Base-by-base conservation (phyloP, 2,888 invertebrate genomes). In the Caenorhabditis sp. region DNA sequence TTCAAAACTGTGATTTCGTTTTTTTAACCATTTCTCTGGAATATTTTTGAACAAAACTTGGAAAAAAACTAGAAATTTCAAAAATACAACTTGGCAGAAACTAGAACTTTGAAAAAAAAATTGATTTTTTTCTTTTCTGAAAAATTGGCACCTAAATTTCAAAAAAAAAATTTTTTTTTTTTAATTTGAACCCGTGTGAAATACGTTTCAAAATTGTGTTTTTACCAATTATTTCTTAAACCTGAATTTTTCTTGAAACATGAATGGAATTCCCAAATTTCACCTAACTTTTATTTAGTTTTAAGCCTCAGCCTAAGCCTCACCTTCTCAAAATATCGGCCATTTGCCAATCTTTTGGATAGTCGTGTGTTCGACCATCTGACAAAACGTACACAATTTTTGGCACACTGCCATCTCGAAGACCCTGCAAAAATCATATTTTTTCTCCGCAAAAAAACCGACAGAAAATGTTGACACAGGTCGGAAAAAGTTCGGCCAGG, bases 321-420 rank as follows among this genome's bases (percentile, higher is more conserved):
- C 17, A 77, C 78, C 74, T 69, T 64, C 85, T 68, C 50, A 85
- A 66, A 51, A 66, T 58, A 26, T 83, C 79, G 6, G 83, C 76
- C 81, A 81, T 76, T 60, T 83, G 79, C 73, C 81, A 81, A 62
- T 87, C 87, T 55, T 83, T 81, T 14, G 87, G 87, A 58, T 69
- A 86, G 66, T 87, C 87, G 63, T 86, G 85, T 14, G 87, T 86
- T 50, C 87, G 67, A 12, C 87, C 87, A 64, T 87, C 87, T 1
- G 86, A 86, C 8, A 87, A 75, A 26, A 87, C 65, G 63, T 83
- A 87, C 4, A 85, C 78, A n/a, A 87, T 80, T 66, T 86, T 87
- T 1, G 84, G 86, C 6, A 87, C 86, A 3, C 70, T 77, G 10
- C 78, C 62, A 57, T 81, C 84, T 23, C 87, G 80, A 68, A 85